Evolutionary conservation across 2,888 invertebrate genomes (phyloP).

Genomic region (Hirtodrosophila histrioides): DNA sequence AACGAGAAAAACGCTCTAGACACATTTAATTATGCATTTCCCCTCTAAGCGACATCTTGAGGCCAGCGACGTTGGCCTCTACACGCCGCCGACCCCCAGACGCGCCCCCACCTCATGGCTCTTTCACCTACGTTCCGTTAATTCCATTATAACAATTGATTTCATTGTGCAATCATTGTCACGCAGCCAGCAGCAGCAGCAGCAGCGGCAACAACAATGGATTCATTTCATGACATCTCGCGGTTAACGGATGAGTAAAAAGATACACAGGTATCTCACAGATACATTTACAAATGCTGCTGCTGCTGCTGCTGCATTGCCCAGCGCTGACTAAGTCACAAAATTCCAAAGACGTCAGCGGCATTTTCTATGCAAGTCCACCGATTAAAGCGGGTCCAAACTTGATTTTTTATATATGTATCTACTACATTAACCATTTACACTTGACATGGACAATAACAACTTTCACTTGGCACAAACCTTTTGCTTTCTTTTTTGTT

Average conservation of each 20-base stretch:
- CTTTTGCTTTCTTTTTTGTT: slow-evolving; percentile 43
- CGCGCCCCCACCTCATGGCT: slow-evolving; percentile 40
- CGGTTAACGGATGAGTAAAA: slow-evolving; percentile 53
- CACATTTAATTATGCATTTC: slow-evolving; percentile 33
- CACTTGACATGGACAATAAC: slow-evolving; percentile 29
- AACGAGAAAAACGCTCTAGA: slow-evolving; percentile 8
- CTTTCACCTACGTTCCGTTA: slow-evolving; percentile 64
- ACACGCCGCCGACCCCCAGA: slow-evolving; percentile 14
- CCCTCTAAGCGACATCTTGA: slow-evolving; percentile 25
- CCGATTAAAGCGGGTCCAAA: slow-evolving; percentile 4
- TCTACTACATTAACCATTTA: slow-evolving; percentile 21
- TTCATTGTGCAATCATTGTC: slow-evolving; percentile 77
- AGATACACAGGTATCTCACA: slow-evolving; percentile 55
- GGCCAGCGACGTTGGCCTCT: slow-evolving; percentile 33
- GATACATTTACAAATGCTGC: slow-evolving; percentile 21
- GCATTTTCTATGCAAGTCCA: slow-evolving; percentile 16
- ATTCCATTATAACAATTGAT: slow-evolving; percentile 79
- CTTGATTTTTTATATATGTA: slow-evolving; percentile 17
- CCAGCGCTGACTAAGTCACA: slow-evolving; percentile 49
- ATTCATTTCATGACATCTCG: slow-evolving; percentile 52
- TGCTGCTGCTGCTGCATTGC: slow-evolving; percentile 48
- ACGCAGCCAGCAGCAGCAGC: slow-evolving; percentile 48
- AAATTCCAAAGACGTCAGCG: slow-evolving; percentile 36
- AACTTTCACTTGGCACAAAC: slow-evolving; percentile 64
- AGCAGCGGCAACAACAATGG: slow-evolving; percentile 45